A percentile compares a stretch with the other conserved stretches of the same genome.
Conservation (phyloP, 92 coral and sea anemone genomes). For the Palythoa grandiflora region DNA sequence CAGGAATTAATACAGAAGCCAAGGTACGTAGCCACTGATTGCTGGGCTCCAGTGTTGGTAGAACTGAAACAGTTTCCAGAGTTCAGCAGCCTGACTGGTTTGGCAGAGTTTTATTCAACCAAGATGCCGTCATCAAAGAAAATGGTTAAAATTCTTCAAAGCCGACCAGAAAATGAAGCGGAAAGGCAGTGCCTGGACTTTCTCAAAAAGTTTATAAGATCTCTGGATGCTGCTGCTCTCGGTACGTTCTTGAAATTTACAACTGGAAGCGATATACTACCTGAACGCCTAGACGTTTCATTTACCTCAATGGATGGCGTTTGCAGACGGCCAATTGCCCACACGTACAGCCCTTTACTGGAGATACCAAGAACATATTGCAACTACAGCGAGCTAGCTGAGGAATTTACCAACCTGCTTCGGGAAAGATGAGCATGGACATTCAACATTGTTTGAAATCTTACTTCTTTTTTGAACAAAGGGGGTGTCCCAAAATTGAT, state of each 20-base stretch:
- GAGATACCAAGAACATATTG: constrained; percentile 60
- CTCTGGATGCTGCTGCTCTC: constrained; percentile 38
- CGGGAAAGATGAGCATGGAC: constrained; percentile 55
- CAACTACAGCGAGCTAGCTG: constrained; percentile 58
- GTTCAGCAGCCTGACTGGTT: constrained; percentile 30
- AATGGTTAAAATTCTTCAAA: constrained; percentile 23
- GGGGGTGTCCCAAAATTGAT: neutral
- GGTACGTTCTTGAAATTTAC: constrained; percentile 28
- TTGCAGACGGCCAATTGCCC: constrained; percentile 57
- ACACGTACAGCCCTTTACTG: constrained; percentile 61
- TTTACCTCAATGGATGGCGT: constrained; percentile 22
- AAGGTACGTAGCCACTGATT: constrained; percentile 56
- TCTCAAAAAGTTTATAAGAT: constrained; percentile 23
- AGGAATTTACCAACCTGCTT: constrained; percentile 55
- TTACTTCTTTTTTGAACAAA: constrained; percentile 1
- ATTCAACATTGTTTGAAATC: constrained; percentile 33
- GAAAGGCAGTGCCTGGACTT: constrained; percentile 21
- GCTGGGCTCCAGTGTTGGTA: constrained; percentile 66
- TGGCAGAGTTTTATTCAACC: constrained; percentile 33
- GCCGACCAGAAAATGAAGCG: constrained; percentile 28
- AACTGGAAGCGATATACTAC: constrained; percentile 21
- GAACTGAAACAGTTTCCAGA: constrained; percentile 28
- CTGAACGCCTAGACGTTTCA: constrained; percentile 18
- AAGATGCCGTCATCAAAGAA: constrained; percentile 27
- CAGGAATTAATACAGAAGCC: constrained; percentile 76